Conservation (phyloP, 1,140 invertebrate species). For the Portunus trituberculatus region DNA sequence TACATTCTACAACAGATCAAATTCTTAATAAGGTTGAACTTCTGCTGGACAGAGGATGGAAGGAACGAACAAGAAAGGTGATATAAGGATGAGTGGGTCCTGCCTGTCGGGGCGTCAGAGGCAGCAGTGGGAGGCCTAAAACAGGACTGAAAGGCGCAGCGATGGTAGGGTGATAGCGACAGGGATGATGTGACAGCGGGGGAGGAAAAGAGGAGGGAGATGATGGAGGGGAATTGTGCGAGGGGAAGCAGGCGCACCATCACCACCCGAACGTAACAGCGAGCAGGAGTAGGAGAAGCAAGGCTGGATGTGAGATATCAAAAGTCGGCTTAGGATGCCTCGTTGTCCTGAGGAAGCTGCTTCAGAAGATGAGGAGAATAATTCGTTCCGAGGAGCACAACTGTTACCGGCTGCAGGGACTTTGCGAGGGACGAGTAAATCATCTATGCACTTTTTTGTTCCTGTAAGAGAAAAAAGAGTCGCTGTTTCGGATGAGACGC, state of each 20-base stretch:
- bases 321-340: not conserved
- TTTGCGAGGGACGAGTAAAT: not conserved
- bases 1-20: not conserved
- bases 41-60: not conserved
- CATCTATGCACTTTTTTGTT: not conserved
- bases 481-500: not conserved
- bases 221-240: slow-evolving; percentile 18
- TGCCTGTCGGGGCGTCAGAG: not conserved
- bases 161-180: not conserved
- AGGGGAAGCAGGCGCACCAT: not conserved
- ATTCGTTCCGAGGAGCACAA: not conserved
- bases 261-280: not conserved
- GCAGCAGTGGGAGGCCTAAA: not conserved
- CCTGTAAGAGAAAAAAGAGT: not conserved
- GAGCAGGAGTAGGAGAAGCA: not conserved
- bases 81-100: not conserved
- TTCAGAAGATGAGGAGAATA: not conserved
- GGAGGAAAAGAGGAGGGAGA: not conserved
- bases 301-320: not conserved
- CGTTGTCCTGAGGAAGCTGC: not conserved
- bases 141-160: not conserved
- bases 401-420: not conserved
- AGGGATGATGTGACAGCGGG: not conserved
- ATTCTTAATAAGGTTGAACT: not conserved
- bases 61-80: not conserved